A percentile compares a stretch with the other conserved stretches of the same genome.
phyloP scores from a whole-genome alignment of 2,113 vertebrate species.

The Donacobius atricapilla region DNA sequence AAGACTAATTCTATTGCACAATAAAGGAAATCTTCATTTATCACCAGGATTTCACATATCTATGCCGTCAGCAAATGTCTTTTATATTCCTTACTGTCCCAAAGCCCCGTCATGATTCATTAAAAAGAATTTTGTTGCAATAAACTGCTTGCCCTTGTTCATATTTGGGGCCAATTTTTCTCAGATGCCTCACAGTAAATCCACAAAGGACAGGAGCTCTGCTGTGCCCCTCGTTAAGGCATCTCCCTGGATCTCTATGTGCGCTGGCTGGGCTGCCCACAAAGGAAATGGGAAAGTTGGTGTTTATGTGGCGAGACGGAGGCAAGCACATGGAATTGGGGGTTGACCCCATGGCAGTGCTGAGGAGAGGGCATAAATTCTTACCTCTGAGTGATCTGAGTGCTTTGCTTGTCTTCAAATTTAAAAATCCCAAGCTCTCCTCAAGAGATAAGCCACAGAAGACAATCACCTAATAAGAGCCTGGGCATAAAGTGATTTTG shows the following conservation, averaged over 20 bases:
- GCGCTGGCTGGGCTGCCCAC: accelerated
- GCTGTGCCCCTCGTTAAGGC: neutral
- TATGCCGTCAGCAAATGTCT: neutral
- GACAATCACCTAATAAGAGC: neutral
- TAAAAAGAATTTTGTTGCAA: neutral
- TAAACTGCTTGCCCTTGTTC: neutral
- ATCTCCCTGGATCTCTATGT: accelerated
- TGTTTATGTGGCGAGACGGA: neutral
- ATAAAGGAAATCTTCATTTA: slow-evolving; percentile 38
- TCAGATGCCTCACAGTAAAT: neutral
- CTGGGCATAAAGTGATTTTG: neutral
- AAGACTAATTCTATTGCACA: slow-evolving; percentile 18
- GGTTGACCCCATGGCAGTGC: neutral
- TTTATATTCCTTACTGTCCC: neutral
- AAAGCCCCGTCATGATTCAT: neutral
- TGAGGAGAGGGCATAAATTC: neutral
- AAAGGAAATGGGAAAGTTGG: neutral
- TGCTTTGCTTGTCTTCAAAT: neutral
- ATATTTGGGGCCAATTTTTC: neutral
- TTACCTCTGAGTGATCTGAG: neutral
- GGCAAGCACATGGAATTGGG: accelerated
- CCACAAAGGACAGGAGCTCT: neutral
- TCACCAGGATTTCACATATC: neutral
- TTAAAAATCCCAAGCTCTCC: neutral
- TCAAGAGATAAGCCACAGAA: neutral